Evolutionary conservation across 2,797 vertebrate genomes (phyloP), one percentile per base, ranked within the genome.

Genomic region (Scarus forsteni): DNA sequence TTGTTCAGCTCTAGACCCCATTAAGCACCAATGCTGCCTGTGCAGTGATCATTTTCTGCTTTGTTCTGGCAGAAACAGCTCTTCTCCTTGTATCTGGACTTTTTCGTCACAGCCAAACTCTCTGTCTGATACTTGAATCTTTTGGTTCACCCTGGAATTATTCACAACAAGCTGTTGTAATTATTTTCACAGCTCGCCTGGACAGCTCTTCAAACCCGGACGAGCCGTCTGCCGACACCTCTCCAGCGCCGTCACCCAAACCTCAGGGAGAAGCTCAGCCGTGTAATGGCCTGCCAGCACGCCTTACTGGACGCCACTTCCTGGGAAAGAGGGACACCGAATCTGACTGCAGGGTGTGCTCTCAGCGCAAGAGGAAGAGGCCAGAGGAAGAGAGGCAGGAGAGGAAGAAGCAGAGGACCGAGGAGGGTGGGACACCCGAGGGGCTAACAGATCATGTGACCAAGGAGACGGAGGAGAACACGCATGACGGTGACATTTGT

Each of bases 231-330:
- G 39, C 60, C 3, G 82, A 91, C n/a, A n/a, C n/a, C n/a, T 84
- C 85, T 18, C 51, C 79, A 3, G 27, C n/a, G 1, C 40, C 39
- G 0, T 76, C 74, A 3, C 54, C 75, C 0, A 77, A 83, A 66
- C 74, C 69, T 77, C 85, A 79, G 72, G 79, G 51, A 75, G 73
- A 84, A 40, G 49, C 35, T 3, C 75, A 67, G 48, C 63, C 59
- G 0, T 38, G 60, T 12, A 58, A 59, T 1, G 72, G 79, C 12
- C 39, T 90, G 52, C 92, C 90, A 0, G 66, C 83, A 0, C 90
- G 92, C 40, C 81, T 93, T 3, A 84, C 62, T 0, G 92, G 89
- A 12, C 89, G 90, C 50, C 92, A 93, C 73, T 93, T 93, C 84
- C 77, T 89, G 70, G 88, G 52, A 52, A 68, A 54, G 71, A 84